Evolutionary conservation across 2,888 invertebrate genomes (phyloP).

Genomic region (Piscicola geometra): DNA sequence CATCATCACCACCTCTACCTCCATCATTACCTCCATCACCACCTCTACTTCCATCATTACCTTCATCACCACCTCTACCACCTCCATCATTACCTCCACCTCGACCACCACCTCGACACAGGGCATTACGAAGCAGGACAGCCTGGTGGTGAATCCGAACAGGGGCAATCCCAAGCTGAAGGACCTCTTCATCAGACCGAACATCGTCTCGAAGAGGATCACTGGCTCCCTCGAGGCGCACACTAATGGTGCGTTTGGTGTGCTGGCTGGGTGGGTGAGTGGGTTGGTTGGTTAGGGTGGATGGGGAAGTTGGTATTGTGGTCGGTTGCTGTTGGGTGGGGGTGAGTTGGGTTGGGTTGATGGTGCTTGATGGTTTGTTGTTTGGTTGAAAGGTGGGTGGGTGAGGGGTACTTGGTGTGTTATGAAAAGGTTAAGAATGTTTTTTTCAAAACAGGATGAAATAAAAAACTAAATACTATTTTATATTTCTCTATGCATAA

Average conservation of each 20-base stretch:
- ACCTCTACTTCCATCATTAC: too few species aligned
- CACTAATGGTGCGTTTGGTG: conserved; percentile 72
- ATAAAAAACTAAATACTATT: too few species aligned
- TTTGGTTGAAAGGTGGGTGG: background rate
- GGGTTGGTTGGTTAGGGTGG: background rate
- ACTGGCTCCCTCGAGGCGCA: conserved; percentile 76
- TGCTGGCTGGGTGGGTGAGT: background rate
- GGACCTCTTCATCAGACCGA: conserved; percentile 96
- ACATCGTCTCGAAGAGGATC: conserved; percentile 87
- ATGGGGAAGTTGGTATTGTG: background rate
- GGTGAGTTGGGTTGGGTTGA: background rate
- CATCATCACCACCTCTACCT: conserved; percentile 10
- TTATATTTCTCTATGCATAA: background rate
- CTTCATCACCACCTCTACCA: too few species aligned
- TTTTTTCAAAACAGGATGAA: too few species aligned
- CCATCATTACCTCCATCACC: too few species aligned
- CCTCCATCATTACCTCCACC: too few species aligned
- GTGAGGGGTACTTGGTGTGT: too few species aligned
- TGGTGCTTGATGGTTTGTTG: background rate
- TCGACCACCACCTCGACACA: conserved; percentile 41
- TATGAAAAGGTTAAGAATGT: too few species aligned
- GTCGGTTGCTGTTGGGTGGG: background rate
- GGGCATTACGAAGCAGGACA: conserved; percentile 94
- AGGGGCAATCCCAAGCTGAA: conserved; percentile 96
- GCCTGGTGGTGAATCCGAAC: conserved; percentile 82